Conservation (phyloP, 2,888 invertebrate genomes). For the Ceramica pisi region DNA sequence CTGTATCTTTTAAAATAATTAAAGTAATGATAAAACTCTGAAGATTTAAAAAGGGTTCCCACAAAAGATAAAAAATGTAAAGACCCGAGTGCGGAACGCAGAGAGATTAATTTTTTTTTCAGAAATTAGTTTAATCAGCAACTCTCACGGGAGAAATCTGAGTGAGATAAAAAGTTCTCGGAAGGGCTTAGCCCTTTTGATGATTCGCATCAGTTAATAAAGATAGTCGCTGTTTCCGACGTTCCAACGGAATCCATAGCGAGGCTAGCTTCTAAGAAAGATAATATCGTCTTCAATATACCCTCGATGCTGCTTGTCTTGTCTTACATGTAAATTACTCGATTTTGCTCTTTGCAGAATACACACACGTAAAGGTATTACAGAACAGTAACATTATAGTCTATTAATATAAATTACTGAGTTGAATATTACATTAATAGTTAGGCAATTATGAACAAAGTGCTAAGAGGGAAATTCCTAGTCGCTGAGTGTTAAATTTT, state of each 20-base stretch:
- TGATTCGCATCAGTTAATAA: slow-evolving; percentile 57
- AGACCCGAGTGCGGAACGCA: slow-evolving; percentile 47
- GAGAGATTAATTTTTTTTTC: slow-evolving; percentile 59
- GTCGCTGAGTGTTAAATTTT: slow-evolving; percentile 36
- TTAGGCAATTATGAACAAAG: slow-evolving; percentile 25
- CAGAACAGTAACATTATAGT: slow-evolving; percentile 31
- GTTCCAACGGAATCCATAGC: slow-evolving; percentile 6
- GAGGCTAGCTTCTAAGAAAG: slow-evolving; percentile 6
- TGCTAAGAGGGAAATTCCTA: slow-evolving; percentile 35
- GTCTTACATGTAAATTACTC: slow-evolving; percentile 33
- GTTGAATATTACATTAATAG: slow-evolving; percentile 48
- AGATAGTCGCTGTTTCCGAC: slow-evolving; percentile 17
- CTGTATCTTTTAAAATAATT: slow-evolving; percentile 64
- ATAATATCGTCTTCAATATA: slow-evolving; percentile 12
- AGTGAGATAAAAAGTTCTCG: slow-evolving; percentile 62
- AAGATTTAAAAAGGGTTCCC: slow-evolving; percentile 49
- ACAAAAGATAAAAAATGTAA: slow-evolving; percentile 54
- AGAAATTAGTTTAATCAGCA: slow-evolving; percentile 72
- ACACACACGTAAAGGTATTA: slow-evolving; percentile 27
- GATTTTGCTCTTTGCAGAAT: slow-evolving; percentile 17
- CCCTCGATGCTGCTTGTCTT: slow-evolving; percentile 7
- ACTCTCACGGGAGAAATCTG: slow-evolving; percentile 70
- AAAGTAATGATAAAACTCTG: slow-evolving; percentile 54
- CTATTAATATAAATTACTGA: slow-evolving; percentile 34
- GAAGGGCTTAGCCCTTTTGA: slow-evolving; percentile 55